These are phyloP conservation scores for Austrofundulus limnaeus DNA, from an alignment of 2,113 vertebrate species.

Conservation along the genomic window DNA sequence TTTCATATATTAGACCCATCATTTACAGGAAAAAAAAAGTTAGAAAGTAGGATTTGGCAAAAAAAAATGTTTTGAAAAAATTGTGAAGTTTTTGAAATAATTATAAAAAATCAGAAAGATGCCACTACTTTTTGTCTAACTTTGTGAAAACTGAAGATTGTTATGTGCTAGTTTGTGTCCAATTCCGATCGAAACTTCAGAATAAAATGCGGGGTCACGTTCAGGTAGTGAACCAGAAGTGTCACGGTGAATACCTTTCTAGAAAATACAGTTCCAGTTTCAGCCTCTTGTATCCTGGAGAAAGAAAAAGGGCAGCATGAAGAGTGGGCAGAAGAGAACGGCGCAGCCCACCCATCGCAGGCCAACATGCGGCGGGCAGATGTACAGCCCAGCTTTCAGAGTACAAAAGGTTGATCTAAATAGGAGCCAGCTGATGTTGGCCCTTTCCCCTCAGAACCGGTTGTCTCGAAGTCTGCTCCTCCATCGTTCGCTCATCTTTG, in stretches of 20 bases:
- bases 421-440: slow-evolving; percentile 70
- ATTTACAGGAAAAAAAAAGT: too few species aligned
- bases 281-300: slow-evolving; percentile 4
- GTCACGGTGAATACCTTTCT: background rate
- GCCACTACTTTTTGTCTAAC: background rate
- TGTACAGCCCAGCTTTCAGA: slow-evolving; percentile 57
- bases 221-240: slow-evolving; percentile 4
- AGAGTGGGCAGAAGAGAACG: slow-evolving; percentile 41
- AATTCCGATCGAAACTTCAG: background rate
- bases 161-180: background rate
- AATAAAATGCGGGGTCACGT: rapidly evolving
- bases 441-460: slow-evolving; percentile 34
- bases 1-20: too few species aligned
- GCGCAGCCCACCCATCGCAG: slow-evolving; percentile 66
- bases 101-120: too few species aligned
- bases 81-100: too few species aligned
- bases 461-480: slow-evolving; percentile 26
- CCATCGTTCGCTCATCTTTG: slow-evolving; percentile 51
- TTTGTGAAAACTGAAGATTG: background rate
- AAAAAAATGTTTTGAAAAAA: too few species aligned
- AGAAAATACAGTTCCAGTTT: slow-evolving; percentile 9
- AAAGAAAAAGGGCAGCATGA: slow-evolving; percentile 25
- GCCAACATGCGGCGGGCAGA: slow-evolving; percentile 73
- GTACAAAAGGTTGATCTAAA: slow-evolving; percentile 74
- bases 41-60: too few species aligned